Evolutionary conservation across 1,140 invertebrate genomes (phyloP).

Genomic region (Caenorhabditis remanei): DNA sequence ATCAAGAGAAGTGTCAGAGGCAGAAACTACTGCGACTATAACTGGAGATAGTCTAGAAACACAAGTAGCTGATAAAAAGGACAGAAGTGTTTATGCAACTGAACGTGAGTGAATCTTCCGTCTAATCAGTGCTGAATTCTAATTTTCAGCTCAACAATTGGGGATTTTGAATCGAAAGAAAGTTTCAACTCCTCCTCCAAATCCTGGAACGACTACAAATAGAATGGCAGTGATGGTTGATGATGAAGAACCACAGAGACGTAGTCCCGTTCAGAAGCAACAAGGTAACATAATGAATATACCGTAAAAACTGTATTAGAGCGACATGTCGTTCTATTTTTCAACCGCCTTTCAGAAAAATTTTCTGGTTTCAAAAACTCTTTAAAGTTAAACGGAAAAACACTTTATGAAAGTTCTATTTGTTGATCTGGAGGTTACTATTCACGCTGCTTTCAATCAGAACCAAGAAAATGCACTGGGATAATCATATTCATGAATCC

Average conservation of each 20-base stretch:
- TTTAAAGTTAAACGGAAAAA: too few relatives aligned
- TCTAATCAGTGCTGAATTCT: not conserved
- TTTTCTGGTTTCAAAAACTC: too few relatives aligned
- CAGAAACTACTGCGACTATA: not conserved
- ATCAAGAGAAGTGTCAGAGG: not conserved
- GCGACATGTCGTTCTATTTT: too few relatives aligned
- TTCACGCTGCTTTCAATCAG: too few relatives aligned
- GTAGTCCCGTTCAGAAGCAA: conserved; percentile 26
- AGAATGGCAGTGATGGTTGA: not conserved
- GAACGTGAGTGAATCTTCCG: not conserved
- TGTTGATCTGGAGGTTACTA: too few relatives aligned
- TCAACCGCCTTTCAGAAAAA: too few relatives aligned
- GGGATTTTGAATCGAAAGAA: not conserved
- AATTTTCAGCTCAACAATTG: conserved; percentile 2
- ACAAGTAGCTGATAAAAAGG: not conserved
- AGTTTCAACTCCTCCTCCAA: not conserved
- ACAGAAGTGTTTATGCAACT: conserved; percentile 19
- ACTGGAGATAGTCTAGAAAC: not conserved
- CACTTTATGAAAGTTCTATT: too few relatives aligned
- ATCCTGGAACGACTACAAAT: not conserved
- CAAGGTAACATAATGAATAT: not conserved
- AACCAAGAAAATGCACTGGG: too few relatives aligned
- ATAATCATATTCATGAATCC: too few relatives aligned
- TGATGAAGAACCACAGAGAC: not conserved
- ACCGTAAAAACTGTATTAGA: too few relatives aligned